phyloP scores from a whole-genome alignment of 2,888 invertebrate genomes.

The Gastracanthus pulcherrimus region DNA sequence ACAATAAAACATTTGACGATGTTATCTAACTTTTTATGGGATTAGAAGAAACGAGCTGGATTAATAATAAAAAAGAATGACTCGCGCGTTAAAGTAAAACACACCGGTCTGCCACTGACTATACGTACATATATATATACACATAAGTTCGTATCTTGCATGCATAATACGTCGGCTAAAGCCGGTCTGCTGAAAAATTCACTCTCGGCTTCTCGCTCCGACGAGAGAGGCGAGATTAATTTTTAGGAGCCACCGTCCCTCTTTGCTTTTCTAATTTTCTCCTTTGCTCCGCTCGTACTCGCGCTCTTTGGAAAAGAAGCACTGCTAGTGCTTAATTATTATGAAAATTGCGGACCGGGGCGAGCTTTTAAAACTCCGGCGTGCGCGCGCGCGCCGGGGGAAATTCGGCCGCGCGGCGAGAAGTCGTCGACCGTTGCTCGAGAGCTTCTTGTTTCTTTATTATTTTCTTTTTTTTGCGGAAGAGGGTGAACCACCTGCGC shows the following conservation, averaged over 20 bases:
- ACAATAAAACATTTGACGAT: constrained; percentile 19
- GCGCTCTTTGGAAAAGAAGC: background rate
- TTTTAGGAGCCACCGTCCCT: background rate
- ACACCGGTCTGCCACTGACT: too few species aligned
- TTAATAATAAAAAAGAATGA: background rate
- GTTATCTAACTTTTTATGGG: constrained; percentile 17
- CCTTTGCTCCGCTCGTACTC: constrained; percentile 4
- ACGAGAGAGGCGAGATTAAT: constrained; percentile 22
- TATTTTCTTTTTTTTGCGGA: too few species aligned
- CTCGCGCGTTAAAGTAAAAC: too few species aligned
- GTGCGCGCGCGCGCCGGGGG: too few species aligned
- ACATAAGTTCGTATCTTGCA: background rate
- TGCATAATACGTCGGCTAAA: too few species aligned
- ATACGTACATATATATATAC: background rate
- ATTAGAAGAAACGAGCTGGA: background rate
- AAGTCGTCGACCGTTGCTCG: too few species aligned
- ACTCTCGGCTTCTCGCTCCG: too few species aligned
- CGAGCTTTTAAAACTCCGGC: background rate
- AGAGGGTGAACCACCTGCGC: too few species aligned
- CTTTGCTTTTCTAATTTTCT: constrained; percentile 42
- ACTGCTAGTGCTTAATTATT: constrained; percentile 36
- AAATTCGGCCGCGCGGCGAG: too few species aligned
- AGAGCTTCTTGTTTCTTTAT: background rate
- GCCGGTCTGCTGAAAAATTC: background rate
- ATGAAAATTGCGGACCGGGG: constrained; percentile 47